Percentiles rank a stretch among this genome's conserved stretches.
These are phyloP conservation scores for Paedocypris micromegethes DNA, from an alignment of 2,797 vertebrate genomes.

Conservation along the genomic window DNA sequence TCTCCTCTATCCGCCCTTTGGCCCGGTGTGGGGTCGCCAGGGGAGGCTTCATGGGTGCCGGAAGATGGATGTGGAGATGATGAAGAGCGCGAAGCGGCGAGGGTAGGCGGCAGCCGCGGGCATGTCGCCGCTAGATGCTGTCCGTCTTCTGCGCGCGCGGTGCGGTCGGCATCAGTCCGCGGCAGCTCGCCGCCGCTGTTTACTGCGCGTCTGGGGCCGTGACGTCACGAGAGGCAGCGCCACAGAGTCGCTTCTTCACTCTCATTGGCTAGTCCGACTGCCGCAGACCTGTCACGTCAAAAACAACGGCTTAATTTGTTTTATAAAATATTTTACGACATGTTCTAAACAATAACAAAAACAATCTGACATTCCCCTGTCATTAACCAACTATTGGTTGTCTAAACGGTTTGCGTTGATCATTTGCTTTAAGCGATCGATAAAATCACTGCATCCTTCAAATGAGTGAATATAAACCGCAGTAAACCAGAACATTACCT, in stretches of 20 bases:
- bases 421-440: too few relatives aligned
- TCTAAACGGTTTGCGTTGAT: too few relatives aligned
- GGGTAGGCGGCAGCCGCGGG: conserved; percentile 36
- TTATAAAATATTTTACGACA: too few relatives aligned
- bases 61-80: conserved; percentile 13
- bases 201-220: conserved; percentile 51
- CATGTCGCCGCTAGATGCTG: conserved; percentile 54
- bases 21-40: conserved; percentile 63
- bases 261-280: conserved; percentile 7
- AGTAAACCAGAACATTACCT: too few relatives aligned
- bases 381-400: too few relatives aligned
- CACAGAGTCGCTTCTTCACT: not conserved
- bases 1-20: conserved; percentile 69
- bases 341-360: too few relatives aligned
- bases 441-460: too few relatives aligned
- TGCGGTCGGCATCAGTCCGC: conserved; percentile 52
- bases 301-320: too few relatives aligned
- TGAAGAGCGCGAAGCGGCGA: conserved; percentile 29
- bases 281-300: not conserved
- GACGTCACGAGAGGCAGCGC: conserved; percentile 61
- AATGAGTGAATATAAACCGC: too few relatives aligned
- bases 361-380: too few relatives aligned
- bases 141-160: conserved; percentile 51
- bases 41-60: conserved; percentile 63
- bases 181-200: conserved; percentile 56